Evolutionary conservation across 1,140 invertebrate species (phyloP).

Genomic region (Tetranychus cinnabarinus): DNA sequence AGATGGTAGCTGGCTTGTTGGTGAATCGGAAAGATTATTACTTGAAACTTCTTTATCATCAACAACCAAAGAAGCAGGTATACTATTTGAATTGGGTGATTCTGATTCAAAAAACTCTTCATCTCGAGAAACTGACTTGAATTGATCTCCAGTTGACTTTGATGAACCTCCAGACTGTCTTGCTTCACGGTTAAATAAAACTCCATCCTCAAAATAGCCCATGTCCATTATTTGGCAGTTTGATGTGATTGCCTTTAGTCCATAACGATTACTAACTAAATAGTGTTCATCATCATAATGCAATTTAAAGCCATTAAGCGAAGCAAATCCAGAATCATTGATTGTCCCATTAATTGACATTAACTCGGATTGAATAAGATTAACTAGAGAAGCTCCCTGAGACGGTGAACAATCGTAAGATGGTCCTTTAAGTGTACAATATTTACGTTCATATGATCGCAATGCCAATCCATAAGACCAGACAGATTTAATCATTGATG

Average conservation of each 20-base stretch:
- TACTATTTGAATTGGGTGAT: background rate
- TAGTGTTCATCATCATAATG: conserved; percentile 6
- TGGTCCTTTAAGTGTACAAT: conserved; percentile 1
- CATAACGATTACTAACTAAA: conserved; percentile 3
- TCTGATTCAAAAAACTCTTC: background rate
- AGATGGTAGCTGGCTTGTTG: no score
- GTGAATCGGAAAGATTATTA: no score
- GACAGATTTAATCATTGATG: conserved; percentile 10
- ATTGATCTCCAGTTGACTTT: background rate
- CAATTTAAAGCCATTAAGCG: conserved; percentile 4
- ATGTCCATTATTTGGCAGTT: conserved; percentile 13
- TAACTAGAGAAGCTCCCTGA: conserved; percentile 3
- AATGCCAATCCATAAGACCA: conserved; percentile 9
- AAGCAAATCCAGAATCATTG: background rate
- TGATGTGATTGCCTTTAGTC: conserved; percentile 6
- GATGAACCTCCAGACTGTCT: background rate
- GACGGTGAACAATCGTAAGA: conserved; percentile 5
- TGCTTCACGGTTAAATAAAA: background rate
- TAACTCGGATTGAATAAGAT: conserved; percentile 3
- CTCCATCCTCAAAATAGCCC: background rate
- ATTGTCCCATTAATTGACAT: background rate
- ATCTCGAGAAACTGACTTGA: background rate
- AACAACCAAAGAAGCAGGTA: background rate
- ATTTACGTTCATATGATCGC: conserved; percentile 4
- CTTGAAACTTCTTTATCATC: no score